Percentiles rank a stretch among this genome's conserved stretches.
These are phyloP conservation scores for Spilarctia lutea DNA, from an alignment of 2,888 invertebrate genomes.

Conservation along the genomic window DNA sequence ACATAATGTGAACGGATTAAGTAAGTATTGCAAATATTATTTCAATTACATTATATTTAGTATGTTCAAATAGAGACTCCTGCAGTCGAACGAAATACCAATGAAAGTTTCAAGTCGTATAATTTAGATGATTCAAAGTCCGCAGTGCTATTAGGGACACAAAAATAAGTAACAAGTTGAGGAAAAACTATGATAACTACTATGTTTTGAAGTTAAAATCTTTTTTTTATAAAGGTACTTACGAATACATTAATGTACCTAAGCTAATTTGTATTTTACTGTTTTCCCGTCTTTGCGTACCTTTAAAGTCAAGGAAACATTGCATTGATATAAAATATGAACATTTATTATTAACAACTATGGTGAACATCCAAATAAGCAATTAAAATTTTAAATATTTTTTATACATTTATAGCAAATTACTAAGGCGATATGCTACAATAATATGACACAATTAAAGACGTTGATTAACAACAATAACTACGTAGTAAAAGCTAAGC, in stretches of 20 bases:
- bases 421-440: neutral
- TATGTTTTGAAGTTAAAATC: too few species aligned
- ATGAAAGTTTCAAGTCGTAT: neutral
- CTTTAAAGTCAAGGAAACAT: neutral
- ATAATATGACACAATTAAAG: slow-evolving; percentile 17
- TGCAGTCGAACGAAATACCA: neutral
- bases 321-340: neutral
- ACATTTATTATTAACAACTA: neutral
- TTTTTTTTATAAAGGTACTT: neutral
- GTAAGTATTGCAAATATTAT: neutral
- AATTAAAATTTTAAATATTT: neutral
- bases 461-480: slow-evolving; percentile 15
- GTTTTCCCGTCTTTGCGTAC: neutral
- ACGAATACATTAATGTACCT: neutral
- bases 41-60: neutral
- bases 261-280: neutral
- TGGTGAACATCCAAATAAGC: neutral
- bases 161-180: neutral
- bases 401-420: neutral
- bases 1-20: neutral
- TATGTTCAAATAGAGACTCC: neutral
- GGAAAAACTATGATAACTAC: neutral
- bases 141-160: neutral
- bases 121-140: neutral
- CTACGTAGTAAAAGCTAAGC: slow-evolving; percentile 11